Evolutionary conservation across 2,797 vertebrate species (phyloP), one percentile per base, ranked within the genome.

Genomic region (Chiloscyllium punctatum): DNA sequence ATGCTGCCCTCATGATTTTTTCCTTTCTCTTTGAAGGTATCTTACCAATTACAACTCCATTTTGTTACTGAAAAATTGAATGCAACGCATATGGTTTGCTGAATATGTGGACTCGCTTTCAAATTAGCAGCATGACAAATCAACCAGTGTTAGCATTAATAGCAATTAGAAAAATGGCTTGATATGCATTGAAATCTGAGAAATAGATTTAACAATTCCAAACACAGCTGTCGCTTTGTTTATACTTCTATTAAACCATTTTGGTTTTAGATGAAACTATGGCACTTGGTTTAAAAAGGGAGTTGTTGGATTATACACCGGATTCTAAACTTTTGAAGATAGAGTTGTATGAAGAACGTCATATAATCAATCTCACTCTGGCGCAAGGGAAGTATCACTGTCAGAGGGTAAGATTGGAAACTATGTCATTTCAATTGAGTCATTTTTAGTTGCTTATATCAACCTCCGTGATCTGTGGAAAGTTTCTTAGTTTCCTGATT

Each of bases 51-150:
- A 74, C 69, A 94, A 9, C 13, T 48, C 42, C 8, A 33, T 74
- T 94, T 74, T 74, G 51, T 51, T 74, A 48, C 68, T 33, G 13
- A 6, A 53, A 74, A 94, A 18, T 33, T 57, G 16, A 90, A 90
- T 30, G 33, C 87, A 90, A 90, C 66, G 87, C 23, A 90, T 18
- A 48, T 94, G 94, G 33, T 30, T 74, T 92, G n/a, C n/a, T 92
- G 62, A n/a, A 74, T 9, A 5, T 94, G 69, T 42, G 33, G 69
- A 72, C 27, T 74, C 53, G 33, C 94, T 53, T 74, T 74, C 25
- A 94, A 94, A 33, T 74, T 71, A 94, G 66, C 90, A 42, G 69
- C 74, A 23, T 53, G 69, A 42, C 69, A 74, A 94, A 94, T 74
- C 27, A 94, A 51, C 37, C 30, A 30, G 48, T 74, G 48, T 30